Evolutionary conservation across 2,888 invertebrate species (phyloP), one percentile per base, ranked within the genome.

Genomic region (Trissoscelio sp.): DNA sequence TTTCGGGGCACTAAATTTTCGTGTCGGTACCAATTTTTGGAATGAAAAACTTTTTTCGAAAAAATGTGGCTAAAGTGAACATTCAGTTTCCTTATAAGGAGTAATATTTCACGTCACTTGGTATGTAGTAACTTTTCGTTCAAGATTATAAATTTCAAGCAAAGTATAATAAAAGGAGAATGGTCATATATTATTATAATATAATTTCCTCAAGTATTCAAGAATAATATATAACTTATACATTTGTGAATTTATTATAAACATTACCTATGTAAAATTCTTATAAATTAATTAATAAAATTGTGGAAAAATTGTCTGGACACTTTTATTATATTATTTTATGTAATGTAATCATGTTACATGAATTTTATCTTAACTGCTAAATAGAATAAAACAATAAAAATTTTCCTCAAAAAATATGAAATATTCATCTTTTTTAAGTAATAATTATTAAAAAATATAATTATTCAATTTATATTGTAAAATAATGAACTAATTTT

Each of bases 61-160:
- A 57, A 53, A 34, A 42, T 4, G 9, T 18, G 7, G 24, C 24
- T 46, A 39, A 72, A 60, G 72, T 53, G 39, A 72, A 51, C 72
- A 12, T 51, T 60, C 72, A 51, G 60, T 60, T 72, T 72, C 60
- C 60, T 72, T 53, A 60, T n/a, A 51, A 70, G 58, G 58, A 70
- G 39, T 12, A 58, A 60, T 58, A 70, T 70, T 60, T 70, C 58
- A 70, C 51, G 58, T 70, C 39, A 58, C 37, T 48, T 44, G 39
- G n/a, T 18, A n/a, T 37, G 18, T 48, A 28, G 51, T 39, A 70
- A 70, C 24, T 58, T 67, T 70, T 16, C 31, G 22, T 48, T 69
- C 24, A 22, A 48, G 18, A 46, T 60, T 60, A 37, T 42, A 72
- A 72, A 58, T 48, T 58, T 58, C 24, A 70, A 58, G 22, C 37